Evolutionary conservation across 2,888 invertebrate species (phyloP).

Genomic region (Congeria kusceri): DNA sequence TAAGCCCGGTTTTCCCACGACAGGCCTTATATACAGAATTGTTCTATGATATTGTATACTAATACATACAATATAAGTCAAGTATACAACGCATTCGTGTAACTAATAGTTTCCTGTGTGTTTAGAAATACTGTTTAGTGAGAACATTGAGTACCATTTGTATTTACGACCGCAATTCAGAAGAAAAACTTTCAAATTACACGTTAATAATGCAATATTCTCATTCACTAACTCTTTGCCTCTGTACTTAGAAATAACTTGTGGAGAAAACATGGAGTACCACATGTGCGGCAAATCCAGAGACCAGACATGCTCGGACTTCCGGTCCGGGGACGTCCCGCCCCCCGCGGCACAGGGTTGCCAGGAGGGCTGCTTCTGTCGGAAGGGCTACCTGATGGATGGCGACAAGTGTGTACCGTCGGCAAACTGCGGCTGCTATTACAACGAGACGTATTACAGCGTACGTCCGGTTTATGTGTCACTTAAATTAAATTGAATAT

Average conservation of each 20-base stretch:
- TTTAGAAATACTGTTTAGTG: no score
- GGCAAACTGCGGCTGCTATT: constrained; percentile 77
- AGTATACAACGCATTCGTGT: no score
- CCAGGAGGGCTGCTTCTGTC: constrained; percentile 74
- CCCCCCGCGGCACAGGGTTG: constrained; percentile 22
- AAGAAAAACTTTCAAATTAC: background rate
- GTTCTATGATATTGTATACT: no score
- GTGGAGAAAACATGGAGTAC: constrained; percentile 68
- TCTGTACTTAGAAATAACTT: constrained; percentile 46
- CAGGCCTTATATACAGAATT: no score
- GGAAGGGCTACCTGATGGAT: constrained; percentile 66
- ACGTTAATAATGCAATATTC: background rate
- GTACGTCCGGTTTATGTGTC: constrained; percentile 22
- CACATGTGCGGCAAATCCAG: constrained; percentile 51
- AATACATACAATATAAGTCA: no score
- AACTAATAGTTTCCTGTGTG: no score
- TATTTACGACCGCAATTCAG: no score
- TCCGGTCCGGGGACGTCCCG: background rate
- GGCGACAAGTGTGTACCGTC: constrained; percentile 64
- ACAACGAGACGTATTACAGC: constrained; percentile 60
- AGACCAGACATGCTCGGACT: constrained; percentile 50
- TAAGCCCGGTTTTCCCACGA: no score
- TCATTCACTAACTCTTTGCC: background rate
- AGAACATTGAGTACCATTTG: no score
- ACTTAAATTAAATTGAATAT: no score